Conservation (phyloP, 2,888 invertebrate genomes). For the Cheilosia variabilis region DNA sequence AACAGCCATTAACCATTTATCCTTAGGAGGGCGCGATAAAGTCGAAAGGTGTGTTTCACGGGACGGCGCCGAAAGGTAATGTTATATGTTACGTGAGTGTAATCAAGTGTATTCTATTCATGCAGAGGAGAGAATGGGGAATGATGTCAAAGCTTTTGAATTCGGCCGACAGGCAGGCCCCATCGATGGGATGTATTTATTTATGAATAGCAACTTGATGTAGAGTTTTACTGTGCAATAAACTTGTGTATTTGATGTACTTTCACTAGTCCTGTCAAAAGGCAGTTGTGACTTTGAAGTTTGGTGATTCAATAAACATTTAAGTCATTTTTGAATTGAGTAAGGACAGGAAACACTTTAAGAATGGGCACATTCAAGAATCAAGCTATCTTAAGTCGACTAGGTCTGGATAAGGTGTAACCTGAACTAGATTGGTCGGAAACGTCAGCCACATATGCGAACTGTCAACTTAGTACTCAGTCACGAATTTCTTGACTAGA, state of each 20-base stretch:
- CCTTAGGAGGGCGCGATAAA: constrained; percentile 76
- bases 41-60: background rate
- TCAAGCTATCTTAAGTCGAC: no score
- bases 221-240: constrained; percentile 48
- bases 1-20: constrained; percentile 78
- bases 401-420: no score
- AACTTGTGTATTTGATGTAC: constrained; percentile 42
- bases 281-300: no score
- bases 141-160: constrained; percentile 25
- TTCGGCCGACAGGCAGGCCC: background rate
- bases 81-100: constrained; percentile 7
- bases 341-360: no score
- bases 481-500: no score
- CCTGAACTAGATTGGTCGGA: no score
- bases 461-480: no score
- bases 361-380: no score
- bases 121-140: constrained; percentile 4
- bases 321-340: no score
- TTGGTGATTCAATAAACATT: no score
- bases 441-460: no score
- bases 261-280: no score
- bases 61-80: constrained; percentile 7
- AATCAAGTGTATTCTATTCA: background rate
- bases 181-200: constrained; percentile 14
- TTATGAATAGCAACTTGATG: constrained; percentile 45